Conservation (phyloP, 2,797 vertebrate species). For the Helicolenus hilgendorfi region DNA sequence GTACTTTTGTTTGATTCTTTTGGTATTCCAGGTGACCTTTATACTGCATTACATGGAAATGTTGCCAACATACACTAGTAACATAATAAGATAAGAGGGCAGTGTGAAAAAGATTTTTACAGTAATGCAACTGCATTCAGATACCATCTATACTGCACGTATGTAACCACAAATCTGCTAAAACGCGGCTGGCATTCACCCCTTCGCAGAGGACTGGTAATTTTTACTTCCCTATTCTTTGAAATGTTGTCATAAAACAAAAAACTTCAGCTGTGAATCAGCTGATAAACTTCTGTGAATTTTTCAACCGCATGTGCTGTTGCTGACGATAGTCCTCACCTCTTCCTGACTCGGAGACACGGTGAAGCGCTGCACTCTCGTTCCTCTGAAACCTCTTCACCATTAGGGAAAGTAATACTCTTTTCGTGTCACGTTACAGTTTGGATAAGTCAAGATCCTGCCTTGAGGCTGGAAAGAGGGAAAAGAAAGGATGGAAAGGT, state of each 20-base stretch:
- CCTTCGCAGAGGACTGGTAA: slow-evolving; percentile 26
- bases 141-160: background rate
- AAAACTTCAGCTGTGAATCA: slow-evolving; percentile 51
- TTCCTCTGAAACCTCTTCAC: slow-evolving; percentile 13
- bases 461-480: slow-evolving; percentile 41
- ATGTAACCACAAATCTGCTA: slow-evolving; percentile 43
- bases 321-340: slow-evolving; percentile 18
- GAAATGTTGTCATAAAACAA: slow-evolving; percentile 49
- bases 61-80: background rate
- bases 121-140: slow-evolving; percentile 10
- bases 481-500: slow-evolving; percentile 37
- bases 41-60: slow-evolving; percentile 1
- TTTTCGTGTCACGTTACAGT: slow-evolving; percentile 51
- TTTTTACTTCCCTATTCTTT: slow-evolving; percentile 68
- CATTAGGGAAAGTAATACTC: slow-evolving; percentile 28
- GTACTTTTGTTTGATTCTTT: background rate
- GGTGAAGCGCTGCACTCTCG: background rate
- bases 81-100: background rate
- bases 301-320: slow-evolving; percentile 13
- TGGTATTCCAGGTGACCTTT: background rate
- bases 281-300: slow-evolving; percentile 65
- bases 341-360: slow-evolving; percentile 21
- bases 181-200: slow-evolving; percentile 14
- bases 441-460: slow-evolving; percentile 44
- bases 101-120: slow-evolving; percentile 35